phyloP scores from a whole-genome alignment of 1,140 invertebrate genomes.

The Scaptomyza pallida region DNA sequence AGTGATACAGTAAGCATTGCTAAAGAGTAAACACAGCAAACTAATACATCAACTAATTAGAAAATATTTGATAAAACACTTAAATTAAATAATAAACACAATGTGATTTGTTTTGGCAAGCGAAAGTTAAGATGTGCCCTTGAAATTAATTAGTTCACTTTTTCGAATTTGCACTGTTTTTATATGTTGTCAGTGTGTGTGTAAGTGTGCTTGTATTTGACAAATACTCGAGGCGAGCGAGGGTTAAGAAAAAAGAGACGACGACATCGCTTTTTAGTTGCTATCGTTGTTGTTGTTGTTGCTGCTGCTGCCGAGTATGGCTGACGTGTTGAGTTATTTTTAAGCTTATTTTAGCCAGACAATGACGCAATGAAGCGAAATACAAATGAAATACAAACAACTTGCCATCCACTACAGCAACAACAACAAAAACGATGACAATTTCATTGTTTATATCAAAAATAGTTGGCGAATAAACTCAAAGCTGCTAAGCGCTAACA shows the following conservation, averaged over 20 bases:
- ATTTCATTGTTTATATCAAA: slow-evolving; percentile 78
- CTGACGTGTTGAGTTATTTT: slow-evolving; percentile 81
- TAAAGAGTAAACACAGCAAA: background rate
- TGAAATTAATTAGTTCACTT: slow-evolving; percentile 65
- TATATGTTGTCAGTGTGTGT: background rate
- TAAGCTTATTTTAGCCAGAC: slow-evolving; percentile 71
- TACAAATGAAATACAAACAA: slow-evolving; percentile 48
- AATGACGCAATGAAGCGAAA: slow-evolving; percentile 74
- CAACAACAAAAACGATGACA: slow-evolving; percentile 47
- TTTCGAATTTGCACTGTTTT: slow-evolving; percentile 35
- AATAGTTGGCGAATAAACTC: slow-evolving; percentile 36
- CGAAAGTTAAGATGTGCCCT: slow-evolving; percentile 52
- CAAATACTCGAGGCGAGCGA: slow-evolving; percentile 22
- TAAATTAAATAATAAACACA: slow-evolving; percentile 1
- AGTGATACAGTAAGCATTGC: slow-evolving; percentile 13
- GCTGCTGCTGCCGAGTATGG: slow-evolving; percentile 46
- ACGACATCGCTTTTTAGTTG: slow-evolving; percentile 38
- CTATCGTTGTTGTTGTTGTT: slow-evolving; percentile 49
- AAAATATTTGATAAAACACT: background rate
- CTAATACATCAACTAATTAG: background rate
- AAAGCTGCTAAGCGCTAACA: slow-evolving; percentile 24
- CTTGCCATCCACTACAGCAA: no score
- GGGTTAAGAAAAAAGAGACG: slow-evolving; percentile 34
- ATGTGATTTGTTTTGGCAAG: slow-evolving; percentile 18
- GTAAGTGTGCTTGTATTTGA: slow-evolving; percentile 36